Percentiles rank a stretch among this genome's conserved stretches.
Conservation (phyloP, 1,140 invertebrate genomes). For the Pachypsylla venusta region DNA sequence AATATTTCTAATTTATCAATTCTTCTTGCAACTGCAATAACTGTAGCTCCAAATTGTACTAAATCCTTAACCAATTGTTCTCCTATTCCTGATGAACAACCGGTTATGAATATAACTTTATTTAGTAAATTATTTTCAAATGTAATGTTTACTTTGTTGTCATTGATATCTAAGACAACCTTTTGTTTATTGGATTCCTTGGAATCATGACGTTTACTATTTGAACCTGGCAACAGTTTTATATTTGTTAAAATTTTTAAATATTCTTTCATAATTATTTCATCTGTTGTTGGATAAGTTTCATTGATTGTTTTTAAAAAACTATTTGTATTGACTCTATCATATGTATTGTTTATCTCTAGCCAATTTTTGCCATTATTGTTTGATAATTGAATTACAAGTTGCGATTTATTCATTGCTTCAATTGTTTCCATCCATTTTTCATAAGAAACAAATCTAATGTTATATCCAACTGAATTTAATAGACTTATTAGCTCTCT, state of each 20-base stretch:
- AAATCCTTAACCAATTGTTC: slow-evolving; percentile 20
- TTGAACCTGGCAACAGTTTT: slow-evolving; percentile 5
- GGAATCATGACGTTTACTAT: no score
- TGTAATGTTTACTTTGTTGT: not conserved
- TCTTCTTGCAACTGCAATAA: slow-evolving; percentile 21
- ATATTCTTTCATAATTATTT: slow-evolving; percentile 3
- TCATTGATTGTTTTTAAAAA: slow-evolving; percentile 11
- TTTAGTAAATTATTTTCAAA: slow-evolving; percentile 11
- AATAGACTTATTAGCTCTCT: slow-evolving; percentile 16
- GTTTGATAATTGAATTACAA: slow-evolving; percentile 11
- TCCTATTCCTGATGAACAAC: slow-evolving; percentile 26
- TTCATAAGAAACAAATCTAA: slow-evolving; percentile 19
- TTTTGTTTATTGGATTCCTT: no score
- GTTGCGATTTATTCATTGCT: slow-evolving; percentile 6
- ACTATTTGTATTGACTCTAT: slow-evolving; percentile 9
- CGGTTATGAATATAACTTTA: slow-evolving; percentile 25
- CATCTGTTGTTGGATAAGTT: slow-evolving; percentile 13
- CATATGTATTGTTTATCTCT: not conserved
- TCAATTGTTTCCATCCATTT: slow-evolving; percentile 18
- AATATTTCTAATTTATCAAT: slow-evolving; percentile 17
- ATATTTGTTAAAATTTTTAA: slow-evolving; percentile 9
- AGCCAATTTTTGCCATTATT: not conserved
- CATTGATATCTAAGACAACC: not conserved
- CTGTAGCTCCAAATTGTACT: slow-evolving; percentile 21
- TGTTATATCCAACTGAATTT: slow-evolving; percentile 19